Conservation (phyloP, 2,888 invertebrate species). For the Dolichopus griseipennis region DNA sequence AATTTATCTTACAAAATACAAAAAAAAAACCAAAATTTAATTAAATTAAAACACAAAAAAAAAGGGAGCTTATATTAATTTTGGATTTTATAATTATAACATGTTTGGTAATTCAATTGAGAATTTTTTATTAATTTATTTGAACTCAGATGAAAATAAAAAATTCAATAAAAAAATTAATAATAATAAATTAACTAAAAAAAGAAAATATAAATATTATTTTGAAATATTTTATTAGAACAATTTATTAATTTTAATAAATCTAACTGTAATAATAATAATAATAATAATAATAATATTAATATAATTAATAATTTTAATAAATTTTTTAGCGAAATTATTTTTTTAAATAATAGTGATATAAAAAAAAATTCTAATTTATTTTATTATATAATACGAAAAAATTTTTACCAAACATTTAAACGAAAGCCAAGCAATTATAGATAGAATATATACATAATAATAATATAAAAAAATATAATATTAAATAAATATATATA, state of each 20-base stretch:
- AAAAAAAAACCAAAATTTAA: neutral
- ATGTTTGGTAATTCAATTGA: slow-evolving; percentile 4
- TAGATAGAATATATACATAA: slow-evolving; percentile 1
- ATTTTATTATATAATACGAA: slow-evolving; percentile 20
- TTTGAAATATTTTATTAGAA: neutral
- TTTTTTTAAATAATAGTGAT: neutral
- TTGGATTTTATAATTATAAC: neutral
- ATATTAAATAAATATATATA: slow-evolving; percentile 18
- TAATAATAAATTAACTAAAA: slow-evolving; percentile 3
- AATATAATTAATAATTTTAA: neutral
- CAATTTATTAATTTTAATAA: neutral
- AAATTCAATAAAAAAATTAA: neutral
- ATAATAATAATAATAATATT: neutral
- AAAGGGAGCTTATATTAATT: neutral
- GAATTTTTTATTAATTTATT: neutral
- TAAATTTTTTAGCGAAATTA: neutral
- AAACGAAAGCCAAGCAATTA: slow-evolving; percentile 15
- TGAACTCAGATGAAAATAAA: neutral
- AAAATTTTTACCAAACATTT: slow-evolving; percentile 22
- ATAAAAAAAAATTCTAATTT: slow-evolving; percentile 15
- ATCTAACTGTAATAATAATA: neutral
- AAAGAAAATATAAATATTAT: neutral
- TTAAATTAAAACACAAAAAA: neutral
- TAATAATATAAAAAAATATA: too few relatives aligned
- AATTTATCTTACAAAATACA: too few relatives aligned